Conservation (phyloP, 2,888 invertebrate genomes). For the Lasioglossum leucozonium region DNA sequence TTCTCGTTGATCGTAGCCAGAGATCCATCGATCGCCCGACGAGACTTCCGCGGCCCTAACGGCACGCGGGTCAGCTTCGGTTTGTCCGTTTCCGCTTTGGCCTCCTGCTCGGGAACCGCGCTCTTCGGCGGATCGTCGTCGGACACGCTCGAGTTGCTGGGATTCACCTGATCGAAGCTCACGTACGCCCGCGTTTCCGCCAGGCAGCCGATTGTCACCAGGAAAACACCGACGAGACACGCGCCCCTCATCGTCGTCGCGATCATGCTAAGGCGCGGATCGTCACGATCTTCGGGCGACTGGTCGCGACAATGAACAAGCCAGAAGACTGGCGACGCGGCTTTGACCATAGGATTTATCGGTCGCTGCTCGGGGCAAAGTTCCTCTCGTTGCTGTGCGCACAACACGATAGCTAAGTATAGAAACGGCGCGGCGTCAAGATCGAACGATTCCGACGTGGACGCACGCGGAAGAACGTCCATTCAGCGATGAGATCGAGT, state of each 20-base stretch:
- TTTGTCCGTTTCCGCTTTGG: neutral
- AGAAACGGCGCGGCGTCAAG: neutral
- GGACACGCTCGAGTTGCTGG: neutral
- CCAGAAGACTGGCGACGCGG: slow-evolving; percentile 9
- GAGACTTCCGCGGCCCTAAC: neutral
- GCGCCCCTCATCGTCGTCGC: slow-evolving; percentile 10
- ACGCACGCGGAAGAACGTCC: neutral
- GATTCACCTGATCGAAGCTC: neutral
- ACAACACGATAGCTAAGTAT: slow-evolving; percentile 27
- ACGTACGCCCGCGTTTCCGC: slow-evolving; percentile 9
- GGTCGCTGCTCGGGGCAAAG: slow-evolving; percentile 37
- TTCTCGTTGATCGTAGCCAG: neutral
- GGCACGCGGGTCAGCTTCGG: neutral
- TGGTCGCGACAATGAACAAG: slow-evolving; percentile 23
- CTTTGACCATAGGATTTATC: slow-evolving; percentile 63
- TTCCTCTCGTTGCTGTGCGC: slow-evolving; percentile 30
- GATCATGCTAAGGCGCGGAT: slow-evolving; percentile 32
- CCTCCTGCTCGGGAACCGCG: neutral
- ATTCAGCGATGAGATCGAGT: neutral
- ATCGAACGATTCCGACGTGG: neutral
- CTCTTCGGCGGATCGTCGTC: neutral
- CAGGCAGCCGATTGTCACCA: neutral
- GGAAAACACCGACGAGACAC: slow-evolving; percentile 15
- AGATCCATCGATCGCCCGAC: neutral
- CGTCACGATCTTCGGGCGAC: slow-evolving; percentile 8